Percentiles rank a stretch among this genome's conserved stretches.
Evolutionary conservation across 2,797 vertebrate species (phyloP).

Genomic region (Poeciliopsis infans): DNA sequence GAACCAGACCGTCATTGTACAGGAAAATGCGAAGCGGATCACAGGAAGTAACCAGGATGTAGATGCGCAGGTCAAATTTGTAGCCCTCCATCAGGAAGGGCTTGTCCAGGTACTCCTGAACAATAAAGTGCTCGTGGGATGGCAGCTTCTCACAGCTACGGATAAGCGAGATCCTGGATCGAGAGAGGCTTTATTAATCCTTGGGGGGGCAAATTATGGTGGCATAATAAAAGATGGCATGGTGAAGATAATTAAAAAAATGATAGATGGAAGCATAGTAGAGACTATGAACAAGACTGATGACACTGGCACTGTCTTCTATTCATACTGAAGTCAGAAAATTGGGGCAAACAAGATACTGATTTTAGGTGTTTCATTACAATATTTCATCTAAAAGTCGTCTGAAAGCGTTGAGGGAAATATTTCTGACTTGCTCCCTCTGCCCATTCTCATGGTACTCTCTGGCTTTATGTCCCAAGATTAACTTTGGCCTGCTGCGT

Average conservation of each 20-base stretch:
- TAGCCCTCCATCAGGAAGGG: slow-evolving; percentile 98
- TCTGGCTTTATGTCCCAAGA: slow-evolving; percentile 18
- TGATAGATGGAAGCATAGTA: slow-evolving; percentile 69
- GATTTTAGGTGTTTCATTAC: slow-evolving; percentile 44
- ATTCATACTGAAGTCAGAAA: slow-evolving; percentile 45
- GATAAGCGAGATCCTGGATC: slow-evolving; percentile 94
- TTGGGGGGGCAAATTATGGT: slow-evolving; percentile 66
- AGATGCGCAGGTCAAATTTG: slow-evolving; percentile 98
- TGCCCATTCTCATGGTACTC: slow-evolving; percentile 21
- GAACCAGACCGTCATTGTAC: slow-evolving; percentile 96
- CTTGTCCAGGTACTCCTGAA: slow-evolving; percentile 98
- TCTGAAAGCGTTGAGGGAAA: slow-evolving; percentile 23
- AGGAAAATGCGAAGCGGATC: slow-evolving; percentile 97
- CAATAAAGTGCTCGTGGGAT: slow-evolving; percentile 96
- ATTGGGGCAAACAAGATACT: slow-evolving; percentile 59
- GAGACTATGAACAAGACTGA: slow-evolving; percentile 67
- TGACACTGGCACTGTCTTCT: slow-evolving; percentile 60
- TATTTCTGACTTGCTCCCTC: slow-evolving; percentile 38
- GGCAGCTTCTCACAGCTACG: slow-evolving; percentile 97
- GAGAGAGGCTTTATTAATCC: slow-evolving; percentile 78
- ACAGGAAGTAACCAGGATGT: slow-evolving; percentile 96
- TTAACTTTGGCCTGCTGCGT: slow-evolving; percentile 11
- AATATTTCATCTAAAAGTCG: slow-evolving; percentile 53
- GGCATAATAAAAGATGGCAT: slow-evolving; percentile 70
- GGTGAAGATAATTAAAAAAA: slow-evolving; percentile 76